Percentiles rank a stretch among this genome's conserved stretches.
phyloP scores from a whole-genome alignment of 2,113 vertebrate species.

The Oryzias javanicus region DNA sequence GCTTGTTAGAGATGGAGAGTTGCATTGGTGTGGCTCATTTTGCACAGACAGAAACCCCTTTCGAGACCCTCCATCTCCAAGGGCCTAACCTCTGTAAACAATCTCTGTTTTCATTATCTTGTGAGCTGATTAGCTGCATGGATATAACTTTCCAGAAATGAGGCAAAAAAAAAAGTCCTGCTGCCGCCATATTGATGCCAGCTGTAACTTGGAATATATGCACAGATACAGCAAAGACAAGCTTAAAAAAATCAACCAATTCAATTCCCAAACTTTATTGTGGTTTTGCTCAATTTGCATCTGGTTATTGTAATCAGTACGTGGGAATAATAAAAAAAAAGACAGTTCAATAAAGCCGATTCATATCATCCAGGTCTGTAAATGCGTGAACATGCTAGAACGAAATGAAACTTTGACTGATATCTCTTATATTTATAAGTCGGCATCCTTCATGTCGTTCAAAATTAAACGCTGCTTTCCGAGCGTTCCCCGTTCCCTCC shows the following conservation, averaged over 20 bases:
- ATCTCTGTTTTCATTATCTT: conserved; percentile 79
- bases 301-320: conserved; percentile 46
- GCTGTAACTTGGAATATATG: conserved; percentile 73
- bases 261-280: conserved; percentile 55
- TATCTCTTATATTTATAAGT: conserved; percentile 15
- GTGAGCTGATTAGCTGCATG: conserved; percentile 76
- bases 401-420: conserved; percentile 15
- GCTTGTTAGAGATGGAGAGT: conserved; percentile 66
- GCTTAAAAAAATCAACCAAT: conserved; percentile 49
- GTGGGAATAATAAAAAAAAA: conserved; percentile 23
- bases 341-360: neutral
- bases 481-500: conserved; percentile 20
- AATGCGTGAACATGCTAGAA: conserved; percentile 1
- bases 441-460: conserved; percentile 40
- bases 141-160: conserved; percentile 74
- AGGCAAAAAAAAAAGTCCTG: conserved; percentile 48
- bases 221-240: conserved; percentile 60
- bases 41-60: conserved; percentile 63
- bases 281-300: conserved; percentile 70
- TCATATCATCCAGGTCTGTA: conserved; percentile 4
- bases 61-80: conserved; percentile 72
- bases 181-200: conserved; percentile 76
- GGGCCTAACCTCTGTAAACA: conserved; percentile 76
- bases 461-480: conserved; percentile 50
- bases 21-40: conserved; percentile 42